Base-by-base conservation (phyloP, 2,797 vertebrate species). In the Mormyrus proboscirostris region DNA sequence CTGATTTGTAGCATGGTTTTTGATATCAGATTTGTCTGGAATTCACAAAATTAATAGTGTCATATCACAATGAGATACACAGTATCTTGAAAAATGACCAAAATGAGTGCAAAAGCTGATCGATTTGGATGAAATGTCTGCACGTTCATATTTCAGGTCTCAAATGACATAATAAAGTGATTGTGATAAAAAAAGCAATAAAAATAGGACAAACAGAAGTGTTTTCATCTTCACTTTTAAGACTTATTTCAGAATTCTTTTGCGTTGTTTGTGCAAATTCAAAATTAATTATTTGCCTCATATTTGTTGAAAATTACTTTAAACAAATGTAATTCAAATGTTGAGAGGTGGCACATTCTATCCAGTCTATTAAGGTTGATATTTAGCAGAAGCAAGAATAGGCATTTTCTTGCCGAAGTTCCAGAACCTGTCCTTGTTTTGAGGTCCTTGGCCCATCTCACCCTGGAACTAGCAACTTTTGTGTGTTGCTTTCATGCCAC, bases 11-110 rank as follows among this genome's bases (percentile, higher is more conserved):
- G 73, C 14, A 41, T 41, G 14, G 62, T 76, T 84, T 22, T 22
- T 49, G 82, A 84, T 84, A 84, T 50, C 41, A 22, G 47, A 50
- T 84, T 84, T 84, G 44, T 84, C 82, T 19, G 82, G 44, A 84
- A 50, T 47, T 84, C 44, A 84, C n/a, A 50, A 50, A 84, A 49
- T 50, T 84, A 76, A 76, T 76, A 76, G 47, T 83, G 38, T 50
- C 22, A 25, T 84, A 84, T 84, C 41, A 84, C 7, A 50, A 8
- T 76, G 73, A 76, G 73, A 76, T 41, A 41, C 16, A 76, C 33
- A 41, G 73, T 38, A 76, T 76, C 33, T 41, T 76, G 73, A 76
- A 76, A 76, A 76, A 76, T 76, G 33, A 76, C 10, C 69, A 76
- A 38, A 19, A 41, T 41, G 4, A 41, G 4, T 14, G 38, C 29